phyloP scores from a whole-genome alignment of 2,797 vertebrate genomes.

The Mionectes olivaceus region DNA sequence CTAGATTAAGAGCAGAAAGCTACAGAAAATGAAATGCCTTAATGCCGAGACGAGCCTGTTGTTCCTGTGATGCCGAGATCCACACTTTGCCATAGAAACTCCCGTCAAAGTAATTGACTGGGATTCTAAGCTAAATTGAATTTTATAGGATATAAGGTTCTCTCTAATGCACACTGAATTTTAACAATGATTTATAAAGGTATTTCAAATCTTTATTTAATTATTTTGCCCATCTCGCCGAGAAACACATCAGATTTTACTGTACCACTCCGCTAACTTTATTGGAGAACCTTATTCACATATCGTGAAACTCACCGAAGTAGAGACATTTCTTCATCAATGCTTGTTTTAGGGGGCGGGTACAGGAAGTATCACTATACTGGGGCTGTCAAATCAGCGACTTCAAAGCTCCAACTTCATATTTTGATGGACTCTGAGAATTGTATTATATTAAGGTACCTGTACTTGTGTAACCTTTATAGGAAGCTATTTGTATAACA shows the following conservation, averaged over 20 bases:
- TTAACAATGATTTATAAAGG: slow-evolving; percentile 24
- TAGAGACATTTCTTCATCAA: slow-evolving; percentile 24
- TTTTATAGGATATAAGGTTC: slow-evolving; percentile 31
- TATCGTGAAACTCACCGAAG: not conserved
- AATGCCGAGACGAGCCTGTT: not conserved
- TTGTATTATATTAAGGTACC: not conserved
- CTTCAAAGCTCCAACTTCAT: slow-evolving; percentile 22
- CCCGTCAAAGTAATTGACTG: not conserved
- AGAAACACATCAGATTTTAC: slow-evolving; percentile 27
- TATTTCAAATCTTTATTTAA: not conserved
- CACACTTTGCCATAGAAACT: not conserved
- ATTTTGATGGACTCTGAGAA: not conserved
- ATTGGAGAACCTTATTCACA: slow-evolving; percentile 2
- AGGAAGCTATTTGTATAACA: not conserved
- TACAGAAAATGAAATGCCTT: not conserved
- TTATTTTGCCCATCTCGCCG: not conserved
- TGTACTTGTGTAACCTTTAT: not conserved
- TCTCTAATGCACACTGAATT: slow-evolving; percentile 1
- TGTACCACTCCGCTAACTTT: slow-evolving; percentile 25
- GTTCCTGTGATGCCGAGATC: not conserved
- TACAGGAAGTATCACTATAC: slow-evolving; percentile 58
- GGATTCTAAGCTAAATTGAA: slow-evolving; percentile 21
- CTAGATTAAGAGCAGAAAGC: not conserved
- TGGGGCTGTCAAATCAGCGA: slow-evolving; percentile 18
- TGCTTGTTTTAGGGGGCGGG: slow-evolving; percentile 22